phyloP scores from a whole-genome alignment of 1,140 invertebrate genomes.

The Ips typographus region DNA sequence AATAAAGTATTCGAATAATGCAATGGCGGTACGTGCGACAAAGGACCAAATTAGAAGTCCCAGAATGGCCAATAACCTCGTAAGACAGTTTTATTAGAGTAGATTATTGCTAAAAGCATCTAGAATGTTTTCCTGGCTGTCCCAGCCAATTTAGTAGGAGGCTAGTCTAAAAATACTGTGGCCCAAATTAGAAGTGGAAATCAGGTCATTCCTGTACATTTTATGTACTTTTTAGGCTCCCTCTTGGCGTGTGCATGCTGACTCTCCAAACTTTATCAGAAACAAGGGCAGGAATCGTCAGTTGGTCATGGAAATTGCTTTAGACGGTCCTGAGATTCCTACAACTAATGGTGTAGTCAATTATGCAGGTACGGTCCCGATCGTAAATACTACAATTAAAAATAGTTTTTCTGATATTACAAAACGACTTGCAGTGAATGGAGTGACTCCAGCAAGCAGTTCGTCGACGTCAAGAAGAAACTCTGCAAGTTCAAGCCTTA shows the following conservation, averaged over 20 bases:
- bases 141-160: conserved; percentile 17
- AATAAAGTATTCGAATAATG: conserved; percentile 50
- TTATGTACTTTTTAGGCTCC: conserved; percentile 34
- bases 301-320: conserved; percentile 35
- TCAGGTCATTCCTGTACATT: conserved; percentile 29
- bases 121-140: neutral
- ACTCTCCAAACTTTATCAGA: conserved; percentile 32
- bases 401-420: conserved; percentile 5
- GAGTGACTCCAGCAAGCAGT: conserved; percentile 39
- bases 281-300: conserved; percentile 38
- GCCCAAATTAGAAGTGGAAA: conserved; percentile 22
- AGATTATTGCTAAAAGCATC: conserved; percentile 12
- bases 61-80: conserved; percentile 47
- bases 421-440: conserved; percentile 33
- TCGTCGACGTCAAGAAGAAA: conserved; percentile 46
- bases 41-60: conserved; percentile 41
- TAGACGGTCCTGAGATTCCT: conserved; percentile 30
- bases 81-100: conserved; percentile 37
- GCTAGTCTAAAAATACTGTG: conserved; percentile 41
- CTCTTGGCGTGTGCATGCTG: conserved; percentile 32
- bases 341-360: conserved; percentile 20
- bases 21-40: conserved; percentile 35
- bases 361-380: conserved; percentile 29
- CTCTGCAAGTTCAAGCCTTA: conserved; percentile 44
- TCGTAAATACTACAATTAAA: neutral